Percentiles rank a stretch among this genome's conserved stretches.
Conservation (phyloP, 1,140 invertebrate species). For the Leptoteleia sp. region DNA sequence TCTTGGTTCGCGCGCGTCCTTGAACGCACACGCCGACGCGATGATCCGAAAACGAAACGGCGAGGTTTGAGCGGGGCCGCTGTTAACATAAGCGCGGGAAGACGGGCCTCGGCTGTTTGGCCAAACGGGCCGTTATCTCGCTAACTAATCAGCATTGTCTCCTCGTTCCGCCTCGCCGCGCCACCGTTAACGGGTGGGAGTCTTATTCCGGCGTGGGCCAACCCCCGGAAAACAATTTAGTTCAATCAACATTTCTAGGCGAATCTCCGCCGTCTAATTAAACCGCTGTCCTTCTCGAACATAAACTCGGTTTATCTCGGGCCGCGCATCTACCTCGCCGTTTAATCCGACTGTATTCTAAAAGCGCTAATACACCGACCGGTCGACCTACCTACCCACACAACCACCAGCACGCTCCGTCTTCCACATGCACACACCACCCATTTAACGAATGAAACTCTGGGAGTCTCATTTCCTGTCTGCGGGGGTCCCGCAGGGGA, state of each 20-base stretch:
- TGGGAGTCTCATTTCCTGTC: conserved; percentile 81
- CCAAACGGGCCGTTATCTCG: conserved; percentile 69
- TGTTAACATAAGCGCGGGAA: conserved; percentile 41
- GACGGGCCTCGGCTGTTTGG: conserved; percentile 16
- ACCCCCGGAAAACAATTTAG: conserved; percentile 80
- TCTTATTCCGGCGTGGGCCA: conserved; percentile 67
- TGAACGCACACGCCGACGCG: conserved; percentile 14
- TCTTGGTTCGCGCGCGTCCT: conserved; percentile 1
- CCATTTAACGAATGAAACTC: conserved; percentile 68
- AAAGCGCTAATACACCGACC: conserved; percentile 62
- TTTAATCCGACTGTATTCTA: conserved; percentile 75
- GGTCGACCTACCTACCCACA: conserved; percentile 34
- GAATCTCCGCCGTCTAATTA: conserved; percentile 80
- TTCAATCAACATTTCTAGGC: conserved; percentile 81
- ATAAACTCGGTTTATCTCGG: conserved; percentile 80
- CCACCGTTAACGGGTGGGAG: conserved; percentile 59
- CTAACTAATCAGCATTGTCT: conserved; percentile 79
- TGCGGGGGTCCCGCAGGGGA: conserved; percentile 79
- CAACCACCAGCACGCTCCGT: conserved; percentile 12
- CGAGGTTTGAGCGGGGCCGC: conserved; percentile 12
- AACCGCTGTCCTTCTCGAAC: conserved; percentile 78
- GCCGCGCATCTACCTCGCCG: conserved; percentile 73
- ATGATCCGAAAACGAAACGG: conserved; percentile 44
- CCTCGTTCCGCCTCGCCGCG: conserved; percentile 63
- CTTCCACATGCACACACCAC: conserved; percentile 30